Conservation (phyloP, 2,113 vertebrate genomes). For the Tyto alba region DNA sequence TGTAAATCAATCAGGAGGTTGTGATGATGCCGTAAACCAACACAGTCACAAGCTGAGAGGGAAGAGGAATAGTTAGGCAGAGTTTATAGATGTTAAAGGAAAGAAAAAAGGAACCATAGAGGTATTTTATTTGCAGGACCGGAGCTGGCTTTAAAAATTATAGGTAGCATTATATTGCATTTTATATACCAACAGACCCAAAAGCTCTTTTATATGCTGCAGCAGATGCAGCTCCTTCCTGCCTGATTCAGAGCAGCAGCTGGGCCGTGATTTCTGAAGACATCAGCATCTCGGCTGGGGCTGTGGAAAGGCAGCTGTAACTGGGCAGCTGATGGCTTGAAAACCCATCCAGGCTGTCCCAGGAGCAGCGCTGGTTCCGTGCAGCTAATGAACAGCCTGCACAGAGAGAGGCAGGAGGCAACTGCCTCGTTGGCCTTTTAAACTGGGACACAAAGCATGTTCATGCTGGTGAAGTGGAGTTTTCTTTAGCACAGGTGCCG, state of each 20-base stretch:
- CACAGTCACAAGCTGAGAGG: not conserved
- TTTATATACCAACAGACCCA: not conserved
- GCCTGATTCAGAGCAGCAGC: not conserved
- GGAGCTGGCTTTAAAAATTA: not conserved
- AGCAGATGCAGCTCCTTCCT: not conserved
- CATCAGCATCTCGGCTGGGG: not conserved
- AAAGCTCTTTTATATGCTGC: not conserved
- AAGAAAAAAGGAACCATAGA: not conserved
- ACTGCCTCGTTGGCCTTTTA: not conserved
- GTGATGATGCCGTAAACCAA: not conserved
- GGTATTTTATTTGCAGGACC: not conserved
- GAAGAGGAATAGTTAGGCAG: not conserved
- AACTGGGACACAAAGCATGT: not conserved
- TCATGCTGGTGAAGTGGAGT: not conserved
- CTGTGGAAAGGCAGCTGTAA: not conserved
- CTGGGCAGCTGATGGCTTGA: not conserved
- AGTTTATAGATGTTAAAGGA: not conserved
- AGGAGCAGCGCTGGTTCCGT: rapidly evolving
- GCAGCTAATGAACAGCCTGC: not conserved
- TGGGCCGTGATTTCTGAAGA: not conserved
- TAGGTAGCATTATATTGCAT: not conserved
- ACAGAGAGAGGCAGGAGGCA: not conserved
- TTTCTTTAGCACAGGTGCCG: not conserved
- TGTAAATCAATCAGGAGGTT: not conserved
- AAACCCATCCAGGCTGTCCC: not conserved